Evolutionary conservation across 2,113 vertebrate species (phyloP).

Genomic region (Galbula dea): DNA sequence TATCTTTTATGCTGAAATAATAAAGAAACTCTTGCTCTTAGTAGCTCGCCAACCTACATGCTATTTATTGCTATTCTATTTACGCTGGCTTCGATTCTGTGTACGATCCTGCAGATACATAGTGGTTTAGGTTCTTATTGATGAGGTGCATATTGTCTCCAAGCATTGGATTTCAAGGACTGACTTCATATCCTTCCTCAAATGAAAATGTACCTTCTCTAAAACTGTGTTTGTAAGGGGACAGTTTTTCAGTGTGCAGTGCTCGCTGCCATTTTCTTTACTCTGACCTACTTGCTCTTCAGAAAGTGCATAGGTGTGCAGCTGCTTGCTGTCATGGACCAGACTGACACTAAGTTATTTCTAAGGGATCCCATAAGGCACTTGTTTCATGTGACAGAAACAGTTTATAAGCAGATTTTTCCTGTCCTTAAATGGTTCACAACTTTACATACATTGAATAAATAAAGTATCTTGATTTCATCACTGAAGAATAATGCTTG

Average conservation of each 20-base stretch:
- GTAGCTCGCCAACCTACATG: not conserved
- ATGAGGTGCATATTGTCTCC: not conserved
- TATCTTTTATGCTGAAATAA: slow-evolving; percentile 52
- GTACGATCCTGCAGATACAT: not conserved
- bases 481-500: not conserved
- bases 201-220: not conserved
- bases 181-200: not conserved
- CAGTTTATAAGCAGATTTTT: not conserved
- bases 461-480: not conserved
- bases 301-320: not conserved
- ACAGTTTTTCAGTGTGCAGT: not conserved
- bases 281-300: not conserved
- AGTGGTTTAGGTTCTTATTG: not conserved
- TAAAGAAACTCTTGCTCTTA: slow-evolving; percentile 48
- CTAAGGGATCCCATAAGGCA: not conserved
- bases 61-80: slow-evolving; percentile 1
- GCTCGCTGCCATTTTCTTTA: not conserved
- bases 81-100: not conserved
- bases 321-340: not conserved
- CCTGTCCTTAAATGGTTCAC: not conserved
- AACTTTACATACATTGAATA: not conserved
- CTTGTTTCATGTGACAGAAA: not conserved
- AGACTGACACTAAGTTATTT: not conserved
- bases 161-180: not conserved
- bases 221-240: not conserved